Percentiles rank a stretch among this genome's conserved stretches.
Evolutionary conservation across 2,888 invertebrate genomes (phyloP).

Genomic region (Spialia ferax): DNA sequence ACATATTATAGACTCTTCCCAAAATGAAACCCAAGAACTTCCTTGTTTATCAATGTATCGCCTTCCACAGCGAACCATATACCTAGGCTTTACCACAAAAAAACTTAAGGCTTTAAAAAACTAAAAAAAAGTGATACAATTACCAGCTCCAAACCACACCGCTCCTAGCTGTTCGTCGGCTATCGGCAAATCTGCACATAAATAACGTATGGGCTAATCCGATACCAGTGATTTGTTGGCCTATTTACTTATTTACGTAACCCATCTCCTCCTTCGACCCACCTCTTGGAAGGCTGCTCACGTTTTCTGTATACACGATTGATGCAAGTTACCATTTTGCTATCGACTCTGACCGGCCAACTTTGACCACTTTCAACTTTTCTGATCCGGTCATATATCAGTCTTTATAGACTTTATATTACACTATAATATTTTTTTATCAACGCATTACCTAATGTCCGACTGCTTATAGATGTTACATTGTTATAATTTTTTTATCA

Average conservation of each 20-base stretch:
- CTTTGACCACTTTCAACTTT: slow-evolving; percentile 11
- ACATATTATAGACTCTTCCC: too few species aligned
- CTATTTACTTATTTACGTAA: slow-evolving; percentile 10
- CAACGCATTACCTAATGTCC: too few species aligned
- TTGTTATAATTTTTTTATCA: too few species aligned
- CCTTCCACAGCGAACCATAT: too few species aligned
- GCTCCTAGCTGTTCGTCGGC: slow-evolving; percentile 47
- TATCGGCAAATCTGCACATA: slow-evolving; percentile 72
- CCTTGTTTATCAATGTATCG: too few species aligned
- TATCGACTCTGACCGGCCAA: slow-evolving; percentile 2
- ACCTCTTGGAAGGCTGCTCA: slow-evolving; percentile 38
- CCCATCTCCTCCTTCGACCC: neutral
- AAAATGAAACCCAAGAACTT: too few species aligned
- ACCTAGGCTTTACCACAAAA: too few species aligned
- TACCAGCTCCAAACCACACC: neutral
- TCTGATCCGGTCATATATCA: neutral
- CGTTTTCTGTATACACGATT: slow-evolving; percentile 33
- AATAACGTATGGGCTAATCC: slow-evolving; percentile 80
- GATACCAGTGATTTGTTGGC: slow-evolving; percentile 77
- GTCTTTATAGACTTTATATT: too few species aligned
- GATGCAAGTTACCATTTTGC: slow-evolving; percentile 8
- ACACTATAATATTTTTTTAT: too few species aligned
- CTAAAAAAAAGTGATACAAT: too few species aligned
- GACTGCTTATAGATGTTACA: too few species aligned
- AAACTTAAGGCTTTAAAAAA: too few species aligned